Evolutionary conservation across 2,113 vertebrate genomes (phyloP).

Genomic region (Corythornis madagascariensis): DNA sequence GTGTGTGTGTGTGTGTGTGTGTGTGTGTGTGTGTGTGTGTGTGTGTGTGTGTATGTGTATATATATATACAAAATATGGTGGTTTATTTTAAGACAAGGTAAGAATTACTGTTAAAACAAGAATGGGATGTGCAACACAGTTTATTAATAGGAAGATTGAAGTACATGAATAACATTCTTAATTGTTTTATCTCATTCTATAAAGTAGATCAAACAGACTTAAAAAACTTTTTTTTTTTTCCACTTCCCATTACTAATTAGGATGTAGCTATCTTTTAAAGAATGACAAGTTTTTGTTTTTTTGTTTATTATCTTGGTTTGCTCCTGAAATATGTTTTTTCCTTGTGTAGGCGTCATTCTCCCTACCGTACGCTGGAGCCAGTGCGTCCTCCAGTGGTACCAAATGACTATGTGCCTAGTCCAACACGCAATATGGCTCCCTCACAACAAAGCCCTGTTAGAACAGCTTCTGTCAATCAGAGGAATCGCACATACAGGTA

Average conservation of each 20-base stretch:
- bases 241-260: neutral
- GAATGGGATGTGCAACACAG: neutral
- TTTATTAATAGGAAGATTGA: neutral
- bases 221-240: neutral
- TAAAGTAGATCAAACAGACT: neutral
- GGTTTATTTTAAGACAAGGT: neutral
- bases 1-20: no score
- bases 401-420: conserved; percentile 99
- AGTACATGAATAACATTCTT: neutral
- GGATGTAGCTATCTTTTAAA: neutral
- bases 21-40: no score
- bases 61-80: neutral
- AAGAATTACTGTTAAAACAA: neutral
- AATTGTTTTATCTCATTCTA: neutral
- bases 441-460: conserved; percentile 94
- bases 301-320: neutral
- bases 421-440: conserved; percentile 94
- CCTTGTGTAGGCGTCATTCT: conserved; percentile 93
- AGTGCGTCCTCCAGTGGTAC: conserved; percentile 97
- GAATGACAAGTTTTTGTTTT: neutral
- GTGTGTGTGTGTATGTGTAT: neutral
- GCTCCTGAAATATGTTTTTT: conserved; percentile 59
- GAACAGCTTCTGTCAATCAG: conserved; percentile 97
- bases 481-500: conserved; percentile 99
- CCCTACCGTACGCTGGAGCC: conserved; percentile 98